Evolutionary conservation across 2,888 invertebrate species (phyloP).

Genomic region (Emesis russula): DNA sequence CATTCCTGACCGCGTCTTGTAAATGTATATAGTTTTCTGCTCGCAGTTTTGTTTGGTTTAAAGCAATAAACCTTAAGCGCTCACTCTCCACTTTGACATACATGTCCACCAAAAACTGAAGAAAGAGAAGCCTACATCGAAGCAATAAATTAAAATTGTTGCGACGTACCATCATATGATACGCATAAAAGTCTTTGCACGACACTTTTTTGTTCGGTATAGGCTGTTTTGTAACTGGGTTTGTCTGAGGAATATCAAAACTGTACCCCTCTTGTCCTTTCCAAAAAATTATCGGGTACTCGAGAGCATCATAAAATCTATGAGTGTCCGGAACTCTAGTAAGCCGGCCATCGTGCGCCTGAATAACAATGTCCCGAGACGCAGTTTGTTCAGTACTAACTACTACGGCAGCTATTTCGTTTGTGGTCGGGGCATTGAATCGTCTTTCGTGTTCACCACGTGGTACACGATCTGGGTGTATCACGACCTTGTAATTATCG

Average conservation of each 20-base stretch:
- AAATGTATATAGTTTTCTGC: constrained; percentile 76
- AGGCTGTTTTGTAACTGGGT: constrained; percentile 74
- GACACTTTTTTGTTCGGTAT: constrained; percentile 83
- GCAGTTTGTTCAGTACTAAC: constrained; percentile 54
- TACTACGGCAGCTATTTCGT: constrained; percentile 88
- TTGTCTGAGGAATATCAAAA: constrained; percentile 83
- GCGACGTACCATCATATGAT: constrained; percentile 60
- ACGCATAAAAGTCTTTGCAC: constrained; percentile 83
- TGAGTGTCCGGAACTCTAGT: constrained; percentile 85
- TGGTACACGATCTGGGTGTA: constrained; percentile 87
- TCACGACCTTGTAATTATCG: constrained; percentile 65
- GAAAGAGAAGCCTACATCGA: constrained; percentile 40
- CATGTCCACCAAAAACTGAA: constrained; percentile 80
- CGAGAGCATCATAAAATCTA: constrained; percentile 90
- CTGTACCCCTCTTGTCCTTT: constrained; percentile 88
- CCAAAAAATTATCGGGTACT: constrained; percentile 91
- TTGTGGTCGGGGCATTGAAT: constrained; percentile 86
- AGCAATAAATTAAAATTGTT: background rate
- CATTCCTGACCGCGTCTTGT: constrained; percentile 87
- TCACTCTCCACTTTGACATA: constrained; percentile 89
- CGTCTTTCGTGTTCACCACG: constrained; percentile 88
- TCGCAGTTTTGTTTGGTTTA: constrained; percentile 90
- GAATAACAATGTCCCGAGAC: constrained; percentile 86
- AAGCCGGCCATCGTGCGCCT: constrained; percentile 64
- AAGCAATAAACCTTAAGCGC: constrained; percentile 88